Evolutionary conservation across 2,888 invertebrate genomes (phyloP), one percentile per base, ranked within the genome.

Genomic region (Rhabditoides inermis): DNA sequence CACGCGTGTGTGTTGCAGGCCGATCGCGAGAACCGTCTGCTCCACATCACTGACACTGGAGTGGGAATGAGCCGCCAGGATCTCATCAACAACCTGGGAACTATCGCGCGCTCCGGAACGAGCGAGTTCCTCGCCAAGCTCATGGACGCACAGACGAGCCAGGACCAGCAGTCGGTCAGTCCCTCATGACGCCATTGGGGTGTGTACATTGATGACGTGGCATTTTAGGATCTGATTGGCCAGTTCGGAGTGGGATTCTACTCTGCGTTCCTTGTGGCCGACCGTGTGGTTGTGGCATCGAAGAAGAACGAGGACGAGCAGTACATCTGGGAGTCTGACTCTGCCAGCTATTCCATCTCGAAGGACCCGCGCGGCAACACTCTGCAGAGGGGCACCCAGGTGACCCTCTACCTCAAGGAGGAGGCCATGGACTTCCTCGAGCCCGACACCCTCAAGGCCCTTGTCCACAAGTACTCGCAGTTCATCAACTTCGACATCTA

Each of bases 401-500:
- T 78, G 77, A 88, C 87, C 68, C 81, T 98, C 68, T 85, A 90
- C 77, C 80, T 98, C 79, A 98, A 99, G 81, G 90, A 95, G 70
- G 98, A 98, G 82, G 92, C 95, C 25, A 84, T 85, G 65, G 95
- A 95, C 81, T 98, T 88, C 82, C 80, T 95, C 74, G 92, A 98
- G 79, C 84, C 87, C 62, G 87, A 88, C 75, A 90, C 90, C 1
- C 83, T 98, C 67, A 86, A 86, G 72, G 85, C 85, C 70, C 83
- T 98, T 56, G 87, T 99, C 59, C 88, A 87, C 81, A 98, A 95
- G 80, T 99, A 98, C 81, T 92, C 92, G 4, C 63, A 99, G 6
- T 98, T 99, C 81, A 99, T 99, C 78, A 98, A 94, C 80, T 99
- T 98, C 84, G 89, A 90, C 57, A 98, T 99, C 78, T 87, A 87